A percentile compares a stretch with the other conserved stretches of the same genome.
Conservation (phyloP, 2,113 vertebrate genomes). For the Eudyptes chrysolophus region DNA sequence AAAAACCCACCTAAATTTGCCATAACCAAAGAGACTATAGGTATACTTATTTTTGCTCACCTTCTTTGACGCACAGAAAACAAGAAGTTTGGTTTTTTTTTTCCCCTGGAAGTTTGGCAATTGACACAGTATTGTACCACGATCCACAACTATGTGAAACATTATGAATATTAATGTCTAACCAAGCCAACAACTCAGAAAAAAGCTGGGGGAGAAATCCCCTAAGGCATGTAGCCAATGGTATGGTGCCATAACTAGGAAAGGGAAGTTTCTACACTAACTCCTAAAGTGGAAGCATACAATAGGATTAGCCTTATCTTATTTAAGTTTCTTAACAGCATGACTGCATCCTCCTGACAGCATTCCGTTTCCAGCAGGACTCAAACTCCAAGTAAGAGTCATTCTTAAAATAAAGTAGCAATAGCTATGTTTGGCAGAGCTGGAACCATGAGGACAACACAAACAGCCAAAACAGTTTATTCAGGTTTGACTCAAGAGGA, state of each 20-base stretch:
- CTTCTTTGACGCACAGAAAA: neutral
- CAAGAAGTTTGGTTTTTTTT: neutral
- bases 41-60: neutral
- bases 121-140: neutral
- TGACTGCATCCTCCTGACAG: neutral
- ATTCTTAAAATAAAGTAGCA: slow-evolving; percentile 7
- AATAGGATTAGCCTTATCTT: slow-evolving; percentile 25
- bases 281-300: neutral
- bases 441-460: neutral
- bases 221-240: neutral
- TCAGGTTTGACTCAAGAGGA: neutral
- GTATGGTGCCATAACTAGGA: neutral
- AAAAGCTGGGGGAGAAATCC: neutral
- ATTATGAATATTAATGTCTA: neutral
- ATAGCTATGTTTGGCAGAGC: neutral
- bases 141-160: neutral
- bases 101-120: neutral
- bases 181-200: neutral
- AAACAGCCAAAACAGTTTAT: neutral
- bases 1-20: neutral
- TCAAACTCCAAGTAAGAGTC: neutral
- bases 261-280: neutral
- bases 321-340: slow-evolving; percentile 12
- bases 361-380: neutral
- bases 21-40: neutral